Base-by-base conservation (phyloP, 2,797 vertebrate species). In the Danio choprae region DNA sequence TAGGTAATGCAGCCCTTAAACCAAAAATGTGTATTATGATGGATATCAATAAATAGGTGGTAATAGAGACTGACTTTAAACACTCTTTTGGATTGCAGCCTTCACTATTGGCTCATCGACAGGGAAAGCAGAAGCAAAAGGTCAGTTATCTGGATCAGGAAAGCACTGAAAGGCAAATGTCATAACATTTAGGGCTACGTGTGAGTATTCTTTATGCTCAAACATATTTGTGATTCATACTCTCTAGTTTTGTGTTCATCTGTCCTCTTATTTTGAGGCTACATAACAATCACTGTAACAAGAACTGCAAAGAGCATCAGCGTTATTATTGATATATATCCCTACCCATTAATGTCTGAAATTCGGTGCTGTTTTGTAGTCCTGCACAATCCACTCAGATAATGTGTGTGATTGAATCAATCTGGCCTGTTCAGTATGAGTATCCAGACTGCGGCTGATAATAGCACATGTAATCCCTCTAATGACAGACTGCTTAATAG, bases 121-220 rank as follows among this genome's bases (percentile, higher is more conserved):
- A 81, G 51, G 75, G 36, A 73, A 43, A 79, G 18, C 78, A 58
- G 71, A 65, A 74, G 75, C 70, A 0, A 89, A 91, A 91, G 89
- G 91, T 92, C 90, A 91, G 80, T 82, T 82, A 79, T 90, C 87
- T 90, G 90, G 91, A 88, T 88, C 58, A 83, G 84, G 71, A 82
- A 85, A 72, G 81, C 89, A 89, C 81, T 85, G 85, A 90, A 90
- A 90, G 90, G 86, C 84, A 91, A 91, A 92, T 92, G 89, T 88
- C 90, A 91, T 81, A 79, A 6, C 84, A 86, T 79, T 85, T 70
- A 78, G 29, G 15, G 44, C 16, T 81, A 71, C 18, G 68, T 67
- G 59, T 51, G 59, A 50, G 51, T 58, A 38, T 72, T 69, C 22
- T 75, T 51, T 81, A 46, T 65, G 53, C 74, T 74, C 72, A 78